These are phyloP conservation scores for Mermis nigrescens DNA, from an alignment of 2,888 invertebrate genomes.

Conservation along the genomic window DNA sequence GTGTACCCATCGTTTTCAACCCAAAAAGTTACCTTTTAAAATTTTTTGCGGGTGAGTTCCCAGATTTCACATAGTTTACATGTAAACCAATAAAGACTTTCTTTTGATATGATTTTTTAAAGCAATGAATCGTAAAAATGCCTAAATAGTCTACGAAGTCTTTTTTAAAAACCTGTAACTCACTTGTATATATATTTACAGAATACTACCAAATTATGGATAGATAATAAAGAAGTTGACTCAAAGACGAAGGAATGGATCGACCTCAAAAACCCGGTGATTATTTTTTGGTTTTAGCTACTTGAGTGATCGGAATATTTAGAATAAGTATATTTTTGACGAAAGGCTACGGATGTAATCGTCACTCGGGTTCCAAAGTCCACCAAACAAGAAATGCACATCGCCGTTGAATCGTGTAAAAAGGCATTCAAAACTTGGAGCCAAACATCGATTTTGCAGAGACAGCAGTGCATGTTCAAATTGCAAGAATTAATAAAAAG, in stretches of 20 bases:
- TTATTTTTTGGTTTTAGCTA: conserved; percentile 18
- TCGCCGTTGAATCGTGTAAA: conserved; percentile 66
- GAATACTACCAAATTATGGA: conserved; percentile 60
- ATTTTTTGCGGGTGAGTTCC: too few species aligned
- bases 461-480: conserved; percentile 79
- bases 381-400: conserved; percentile 67
- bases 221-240: conserved; percentile 76
- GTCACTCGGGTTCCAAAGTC: conserved; percentile 64
- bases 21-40: too few species aligned
- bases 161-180: too few species aligned
- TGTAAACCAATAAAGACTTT: too few species aligned
- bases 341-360: conserved; percentile 41
- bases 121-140: too few species aligned
- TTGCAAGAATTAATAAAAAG: conserved; percentile 62
- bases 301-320: background rate
- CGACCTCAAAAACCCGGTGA: conserved; percentile 70
- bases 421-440: conserved; percentile 65
- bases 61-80: too few species aligned
- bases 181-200: too few species aligned
- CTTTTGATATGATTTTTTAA: too few species aligned
- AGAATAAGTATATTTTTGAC: too few species aligned
- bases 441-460: conserved; percentile 65
- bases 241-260: conserved; percentile 83
- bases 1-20: too few species aligned
- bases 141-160: too few species aligned